Evolutionary conservation across 2,113 vertebrate species (phyloP), one percentile per base, ranked within the genome.

Genomic region (Platysternon megacephalum): DNA sequence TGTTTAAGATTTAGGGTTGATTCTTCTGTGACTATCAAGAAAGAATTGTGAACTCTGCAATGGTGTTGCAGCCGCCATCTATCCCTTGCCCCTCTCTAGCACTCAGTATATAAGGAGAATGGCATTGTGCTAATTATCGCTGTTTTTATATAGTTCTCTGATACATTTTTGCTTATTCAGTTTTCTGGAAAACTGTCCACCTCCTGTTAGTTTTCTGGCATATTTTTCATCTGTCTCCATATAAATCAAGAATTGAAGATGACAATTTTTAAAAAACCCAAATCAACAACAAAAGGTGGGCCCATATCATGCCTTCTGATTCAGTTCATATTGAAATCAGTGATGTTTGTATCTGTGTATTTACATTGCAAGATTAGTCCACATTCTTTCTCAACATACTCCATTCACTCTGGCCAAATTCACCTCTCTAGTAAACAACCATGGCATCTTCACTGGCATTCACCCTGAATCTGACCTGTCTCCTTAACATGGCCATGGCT

Each of bases 201-300:
- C 35, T 81, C 16, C 39, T 87, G 74, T 89, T 90, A 58, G 32
- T 92, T 72, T 49, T 49, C 48, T 32, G 24, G 39, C 42, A 86
- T 92, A 17, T 3, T 92, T 92, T 93, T 56, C 72, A 82, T 42
- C 46, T 92, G 88, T 94, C 72, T 93, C 42, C 79, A 89, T 95
- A 46, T 92, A 53, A 80, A 74, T 94, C 46, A 81, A 79, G 81
- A 74, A 35, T 51, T 95, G 84, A 85, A 83, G 74, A 51, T 83
- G 28, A 46, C 85, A 89, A 80, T 65, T 88, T 95, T 85, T 65
- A 82, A 42, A 91, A 51, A 85, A 92, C 82, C 81, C 92, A 91
- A 81, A 56, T 79, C 92, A 61, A 16, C 28, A 65, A 35, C 32
- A 35, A n/a, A 65, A 65, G 32, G 7, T 65, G 61, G 32, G 29